Percentiles rank a stretch among this genome's conserved stretches.
phyloP scores from a whole-genome alignment of 1,140 invertebrate genomes.

The Eciton burchellii region DNA sequence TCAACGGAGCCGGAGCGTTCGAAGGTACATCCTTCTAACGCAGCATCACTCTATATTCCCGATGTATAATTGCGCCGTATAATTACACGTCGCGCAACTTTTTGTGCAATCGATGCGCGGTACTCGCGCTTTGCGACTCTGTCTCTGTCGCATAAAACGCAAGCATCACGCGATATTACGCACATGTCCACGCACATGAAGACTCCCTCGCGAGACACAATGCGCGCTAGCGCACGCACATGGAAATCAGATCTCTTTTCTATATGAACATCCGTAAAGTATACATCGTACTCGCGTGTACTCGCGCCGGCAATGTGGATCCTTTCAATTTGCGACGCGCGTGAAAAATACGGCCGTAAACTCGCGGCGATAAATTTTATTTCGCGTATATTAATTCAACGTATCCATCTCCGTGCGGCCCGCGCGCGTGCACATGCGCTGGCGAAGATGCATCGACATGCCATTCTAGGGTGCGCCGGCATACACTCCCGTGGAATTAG shows the following conservation, averaged over 20 bases:
- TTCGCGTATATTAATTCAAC: constrained; percentile 63
- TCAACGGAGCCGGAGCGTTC: constrained; percentile 47
- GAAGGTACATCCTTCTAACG: background rate
- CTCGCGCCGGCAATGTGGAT: constrained; percentile 10
- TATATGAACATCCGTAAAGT: constrained; percentile 8
- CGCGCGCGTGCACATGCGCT: no score
- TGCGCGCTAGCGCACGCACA: background rate
- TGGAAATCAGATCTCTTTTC: constrained; percentile 15
- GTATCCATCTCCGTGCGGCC: constrained; percentile 42
- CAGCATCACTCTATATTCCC: constrained; percentile 20
- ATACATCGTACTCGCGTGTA: background rate
- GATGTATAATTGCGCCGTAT: constrained; percentile 12
- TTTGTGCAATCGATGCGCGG: constrained; percentile 16
- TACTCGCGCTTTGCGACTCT: constrained; percentile 45
- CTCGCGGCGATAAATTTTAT: constrained; percentile 59
- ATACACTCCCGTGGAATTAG: constrained; percentile 55
- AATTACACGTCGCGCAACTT: constrained; percentile 28
- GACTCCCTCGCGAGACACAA: background rate
- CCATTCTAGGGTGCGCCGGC: constrained; percentile 53
- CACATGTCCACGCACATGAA: background rate
- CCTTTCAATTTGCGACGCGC: constrained; percentile 17
- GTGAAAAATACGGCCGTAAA: constrained; percentile 27
- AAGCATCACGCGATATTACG: background rate
- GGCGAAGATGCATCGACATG: constrained; percentile 62
- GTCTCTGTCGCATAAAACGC: background rate